Percentiles rank a stretch among this genome's conserved stretches.
phyloP scores from a whole-genome alignment of 2,888 invertebrate genomes.

The Drosophila trichaetosa region DNA sequence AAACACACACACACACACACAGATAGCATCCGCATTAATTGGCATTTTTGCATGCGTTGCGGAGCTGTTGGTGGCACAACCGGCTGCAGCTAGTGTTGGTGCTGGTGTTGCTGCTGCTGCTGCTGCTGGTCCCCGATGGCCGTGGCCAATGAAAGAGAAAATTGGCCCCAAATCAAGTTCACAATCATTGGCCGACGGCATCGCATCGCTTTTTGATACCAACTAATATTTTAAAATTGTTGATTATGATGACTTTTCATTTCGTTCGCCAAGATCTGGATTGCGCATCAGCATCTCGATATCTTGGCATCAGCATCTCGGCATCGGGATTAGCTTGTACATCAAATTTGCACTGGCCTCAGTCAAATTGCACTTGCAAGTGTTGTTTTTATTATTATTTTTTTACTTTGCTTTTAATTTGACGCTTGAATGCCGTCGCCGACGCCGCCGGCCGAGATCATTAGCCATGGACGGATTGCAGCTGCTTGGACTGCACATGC shows the following conservation, averaged over 20 bases:
- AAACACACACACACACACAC: slow-evolving; percentile 8
- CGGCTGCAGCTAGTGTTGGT: slow-evolving; percentile 35
- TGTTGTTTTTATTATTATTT: slow-evolving; percentile 29
- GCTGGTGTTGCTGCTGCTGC: not conserved
- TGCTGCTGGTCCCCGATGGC: slow-evolving; percentile 19
- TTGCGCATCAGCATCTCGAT: slow-evolving; percentile 44
- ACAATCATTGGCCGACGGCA: slow-evolving; percentile 63
- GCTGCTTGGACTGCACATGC: slow-evolving; percentile 48
- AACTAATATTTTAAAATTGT: slow-evolving; percentile 72
- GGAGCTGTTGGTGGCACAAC: slow-evolving; percentile 41
- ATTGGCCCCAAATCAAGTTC: slow-evolving; percentile 71
- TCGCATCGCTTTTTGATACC: slow-evolving; percentile 56
- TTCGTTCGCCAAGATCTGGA: slow-evolving; percentile 62
- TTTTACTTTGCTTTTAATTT: slow-evolving; percentile 54
- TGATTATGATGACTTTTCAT: slow-evolving; percentile 74
- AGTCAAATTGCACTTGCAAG: slow-evolving; percentile 55
- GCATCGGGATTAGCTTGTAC: slow-evolving; percentile 22
- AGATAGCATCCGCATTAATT: slow-evolving; percentile 43
- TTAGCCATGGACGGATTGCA: slow-evolving; percentile 47
- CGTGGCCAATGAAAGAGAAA: slow-evolving; percentile 69
- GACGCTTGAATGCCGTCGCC: slow-evolving; percentile 55
- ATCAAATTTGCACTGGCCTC: slow-evolving; percentile 7
- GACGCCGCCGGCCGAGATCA: slow-evolving; percentile 43
- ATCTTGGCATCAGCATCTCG: not conserved
- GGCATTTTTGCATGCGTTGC: slow-evolving; percentile 66